Conservation (phyloP, 2,888 invertebrate species). For the Catocala sponsa region DNA sequence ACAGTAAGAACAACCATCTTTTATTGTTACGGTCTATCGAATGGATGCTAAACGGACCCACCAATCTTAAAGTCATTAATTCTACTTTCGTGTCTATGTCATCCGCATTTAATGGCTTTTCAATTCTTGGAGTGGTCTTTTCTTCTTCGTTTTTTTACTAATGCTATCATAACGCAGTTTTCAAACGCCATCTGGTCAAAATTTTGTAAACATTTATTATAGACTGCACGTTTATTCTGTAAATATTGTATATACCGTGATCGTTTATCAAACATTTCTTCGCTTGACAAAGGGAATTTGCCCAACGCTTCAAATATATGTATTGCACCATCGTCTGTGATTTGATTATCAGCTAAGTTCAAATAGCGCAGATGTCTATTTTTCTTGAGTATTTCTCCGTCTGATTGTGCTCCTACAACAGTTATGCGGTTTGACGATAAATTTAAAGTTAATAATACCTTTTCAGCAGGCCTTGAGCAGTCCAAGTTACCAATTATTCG, state of each 20-base stretch:
- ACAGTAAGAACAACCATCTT: conserved; percentile 50
- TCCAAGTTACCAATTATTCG: conserved; percentile 58
- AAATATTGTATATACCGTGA: conserved; percentile 47
- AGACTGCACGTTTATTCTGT: conserved; percentile 33
- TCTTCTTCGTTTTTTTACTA: conserved; percentile 39
- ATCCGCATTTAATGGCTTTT: conserved; percentile 11
- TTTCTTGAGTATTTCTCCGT: conserved; percentile 59
- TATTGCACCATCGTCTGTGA: conserved; percentile 61
- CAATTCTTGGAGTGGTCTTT: conserved; percentile 4
- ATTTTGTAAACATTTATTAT: conserved; percentile 34
- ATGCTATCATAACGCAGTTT: conserved; percentile 26
- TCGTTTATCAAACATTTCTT: conserved; percentile 56
- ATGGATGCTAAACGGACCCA: conserved; percentile 64
- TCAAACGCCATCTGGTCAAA: conserved; percentile 31
- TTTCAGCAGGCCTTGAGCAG: conserved; percentile 52
- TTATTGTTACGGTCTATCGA: conserved; percentile 37
- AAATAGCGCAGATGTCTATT: conserved; percentile 67
- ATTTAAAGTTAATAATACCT: conserved; percentile 48
- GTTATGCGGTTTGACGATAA: conserved; percentile 12
- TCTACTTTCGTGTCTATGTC: conserved; percentile 44
- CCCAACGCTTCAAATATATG: conserved; percentile 56
- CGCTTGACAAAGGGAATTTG: conserved; percentile 56
- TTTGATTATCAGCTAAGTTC: conserved; percentile 64
- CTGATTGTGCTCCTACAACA: conserved; percentile 57
- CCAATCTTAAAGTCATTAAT: conserved; percentile 46